Evolutionary conservation across 2,888 invertebrate genomes (phyloP), one percentile per base, ranked within the genome.

Genomic region (Aricia artaxerxes): DNA sequence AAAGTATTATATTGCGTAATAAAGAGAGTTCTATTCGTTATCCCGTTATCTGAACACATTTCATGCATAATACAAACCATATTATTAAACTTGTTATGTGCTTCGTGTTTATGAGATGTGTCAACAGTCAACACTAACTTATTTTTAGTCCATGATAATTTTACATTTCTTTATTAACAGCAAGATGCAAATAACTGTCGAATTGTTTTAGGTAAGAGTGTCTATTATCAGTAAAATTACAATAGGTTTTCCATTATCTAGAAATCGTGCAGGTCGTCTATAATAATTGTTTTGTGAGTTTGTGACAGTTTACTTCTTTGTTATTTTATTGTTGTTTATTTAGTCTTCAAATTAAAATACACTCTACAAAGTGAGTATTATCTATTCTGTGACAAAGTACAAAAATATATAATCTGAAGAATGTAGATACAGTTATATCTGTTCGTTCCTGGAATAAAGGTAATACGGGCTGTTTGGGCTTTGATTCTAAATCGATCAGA

Each of bases 31-130:
- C 82, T 83, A 83, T 84, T 84, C 5, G 80, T 82, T 81, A 77
- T 82, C 85, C 87, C 87, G 88, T 87, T 88, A 87, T 84, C 83
- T 84, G 83, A 83, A 85, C 82, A 82, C 82, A 78, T 78, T 81
- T 84, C 83, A 82, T 82, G 79, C 79, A 77, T 83, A 81, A 80
- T 80, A 81, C 78, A 77, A 79, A 31, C 75, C 49, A 75, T 75
- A 75, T 49, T 49, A 75, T 75, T 75, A 75, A 49, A 75, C 75
- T 69, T 35, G 69, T 69, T 69, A 69, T 69, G 69, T 75, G 49
- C 11, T 44, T n/a, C 49, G 49, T 44, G 49, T 75, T 75, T 75
- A 75, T 75, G 75, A 75, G 49, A 75, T 49, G 44, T 75, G 75
- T 44, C 49, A 49, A 77, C 57, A 60, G 75, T 44, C 49, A 49